Conservation (phyloP, 2,113 vertebrate genomes). For the Catagonus wagneri region DNA sequence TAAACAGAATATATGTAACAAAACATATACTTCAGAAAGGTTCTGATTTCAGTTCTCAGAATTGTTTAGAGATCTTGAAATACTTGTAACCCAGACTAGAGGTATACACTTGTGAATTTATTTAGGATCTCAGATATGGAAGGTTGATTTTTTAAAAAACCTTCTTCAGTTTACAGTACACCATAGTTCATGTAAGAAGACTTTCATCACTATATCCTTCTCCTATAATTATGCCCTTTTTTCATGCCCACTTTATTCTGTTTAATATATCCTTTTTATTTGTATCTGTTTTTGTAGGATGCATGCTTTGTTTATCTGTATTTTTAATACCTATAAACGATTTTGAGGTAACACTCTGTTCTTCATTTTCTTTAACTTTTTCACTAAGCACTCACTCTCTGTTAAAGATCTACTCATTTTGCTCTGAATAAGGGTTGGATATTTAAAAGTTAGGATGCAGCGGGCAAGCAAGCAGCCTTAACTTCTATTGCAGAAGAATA, state of each 20-base stretch:
- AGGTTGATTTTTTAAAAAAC: background rate
- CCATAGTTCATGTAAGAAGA: background rate
- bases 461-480: background rate
- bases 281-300: background rate
- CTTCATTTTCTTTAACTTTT: background rate
- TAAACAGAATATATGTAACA: background rate
- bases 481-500: background rate
- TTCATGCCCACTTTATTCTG: background rate
- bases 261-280: background rate
- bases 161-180: background rate
- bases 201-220: background rate
- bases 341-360: background rate
- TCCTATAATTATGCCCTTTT: background rate
- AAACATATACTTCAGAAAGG: background rate
- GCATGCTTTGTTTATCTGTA: background rate
- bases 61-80: background rate
- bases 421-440: background rate
- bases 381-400: background rate
- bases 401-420: background rate
- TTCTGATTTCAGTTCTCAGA: background rate
- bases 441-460: conserved; percentile 10
- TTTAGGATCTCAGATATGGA: background rate
- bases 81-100: background rate
- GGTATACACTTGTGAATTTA: background rate
- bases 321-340: background rate